Percentiles rank a stretch among this genome's conserved stretches.
Conservation (phyloP, 2,888 invertebrate genomes). For the Ormyrus nitidulus region DNA sequence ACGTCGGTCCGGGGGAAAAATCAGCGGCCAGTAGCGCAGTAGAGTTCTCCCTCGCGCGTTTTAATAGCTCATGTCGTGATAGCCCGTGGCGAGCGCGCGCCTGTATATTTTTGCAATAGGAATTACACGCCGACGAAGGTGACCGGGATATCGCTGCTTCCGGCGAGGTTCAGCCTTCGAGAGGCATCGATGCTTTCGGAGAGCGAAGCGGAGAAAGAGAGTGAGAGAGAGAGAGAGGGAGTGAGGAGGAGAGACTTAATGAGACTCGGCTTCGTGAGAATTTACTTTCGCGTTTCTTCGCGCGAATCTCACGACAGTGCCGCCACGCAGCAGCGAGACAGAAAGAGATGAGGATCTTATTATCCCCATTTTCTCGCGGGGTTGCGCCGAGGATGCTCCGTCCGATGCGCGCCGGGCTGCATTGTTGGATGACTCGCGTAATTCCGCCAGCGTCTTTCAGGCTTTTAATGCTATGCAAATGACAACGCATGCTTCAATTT, state of each 20-base stretch:
- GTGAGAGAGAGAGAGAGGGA: conserved; percentile 12
- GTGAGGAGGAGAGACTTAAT: conserved; percentile 46
- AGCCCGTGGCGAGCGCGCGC: conserved; percentile 38
- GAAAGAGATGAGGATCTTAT: conserved; percentile 34
- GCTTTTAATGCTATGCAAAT: conserved; percentile 47
- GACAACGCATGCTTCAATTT: conserved; percentile 24
- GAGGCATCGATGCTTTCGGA: conserved; percentile 45
- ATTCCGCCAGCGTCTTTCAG: not conserved
- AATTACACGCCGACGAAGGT: conserved; percentile 55
- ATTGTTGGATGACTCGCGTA: conserved; percentile 6
- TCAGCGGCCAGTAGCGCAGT: not conserved
- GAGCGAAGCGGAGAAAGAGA: conserved; percentile 10
- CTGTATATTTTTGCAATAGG: conserved; percentile 51
- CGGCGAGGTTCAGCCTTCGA: conserved; percentile 57
- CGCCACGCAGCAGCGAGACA: not conserved
- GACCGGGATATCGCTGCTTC: conserved; percentile 64
- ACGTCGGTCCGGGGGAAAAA: conserved; percentile 16
- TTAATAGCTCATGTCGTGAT: conserved; percentile 54
- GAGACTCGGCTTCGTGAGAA: conserved; percentile 54
- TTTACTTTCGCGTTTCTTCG: conserved; percentile 56
- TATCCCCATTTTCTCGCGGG: conserved; percentile 31
- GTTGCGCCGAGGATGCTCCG: no score
- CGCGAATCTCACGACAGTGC: conserved; percentile 44
- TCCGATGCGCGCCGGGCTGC: not conserved
- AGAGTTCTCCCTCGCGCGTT: conserved; percentile 7